Evolutionary conservation across 2,797 vertebrate species (phyloP).

Genomic region (Ctenochaetus hawaiiensis): DNA sequence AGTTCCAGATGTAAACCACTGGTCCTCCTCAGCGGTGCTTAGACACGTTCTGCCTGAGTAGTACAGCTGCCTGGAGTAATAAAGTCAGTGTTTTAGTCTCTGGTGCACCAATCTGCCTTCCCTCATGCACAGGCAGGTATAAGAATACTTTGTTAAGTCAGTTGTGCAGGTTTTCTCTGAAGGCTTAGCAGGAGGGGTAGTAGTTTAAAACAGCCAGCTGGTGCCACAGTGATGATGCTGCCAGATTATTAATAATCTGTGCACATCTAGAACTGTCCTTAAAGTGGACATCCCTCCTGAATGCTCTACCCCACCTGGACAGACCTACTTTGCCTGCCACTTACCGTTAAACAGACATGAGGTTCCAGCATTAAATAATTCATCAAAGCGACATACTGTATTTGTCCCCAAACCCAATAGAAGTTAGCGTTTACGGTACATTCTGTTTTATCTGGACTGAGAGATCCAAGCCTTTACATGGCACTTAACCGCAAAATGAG

Average conservation of each 20-base stretch:
- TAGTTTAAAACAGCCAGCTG: slow-evolving; percentile 61
- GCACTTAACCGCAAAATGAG: neutral
- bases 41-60: neutral
- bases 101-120: slow-evolving; percentile 43
- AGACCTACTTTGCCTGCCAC: slow-evolving; percentile 11
- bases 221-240: slow-evolving; percentile 34
- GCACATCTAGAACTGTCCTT: slow-evolving; percentile 2
- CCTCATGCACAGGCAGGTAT: slow-evolving; percentile 37
- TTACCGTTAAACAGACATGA: slow-evolving; percentile 30
- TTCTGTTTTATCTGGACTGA: slow-evolving; percentile 8
- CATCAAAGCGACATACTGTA: neutral
- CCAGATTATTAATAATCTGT: slow-evolving; percentile 58
- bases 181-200: slow-evolving; percentile 40
- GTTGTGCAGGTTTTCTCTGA: slow-evolving; percentile 40
- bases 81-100: slow-evolving; percentile 33
- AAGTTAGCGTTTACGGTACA: neutral
- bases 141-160: slow-evolving; percentile 39
- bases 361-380: slow-evolving; percentile 31
- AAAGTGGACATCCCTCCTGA: slow-evolving; percentile 1
- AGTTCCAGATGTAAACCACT: neutral
- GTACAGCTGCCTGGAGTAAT: slow-evolving; percentile 14
- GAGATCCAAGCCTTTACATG: neutral
- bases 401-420: slow-evolving; percentile 32
- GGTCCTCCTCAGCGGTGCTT: neutral
- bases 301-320: slow-evolving; percentile 20